Evolutionary conservation across 2,888 invertebrate genomes (phyloP), one percentile per base, ranked within the genome.

Genomic region (Rhagonycha lutea): DNA sequence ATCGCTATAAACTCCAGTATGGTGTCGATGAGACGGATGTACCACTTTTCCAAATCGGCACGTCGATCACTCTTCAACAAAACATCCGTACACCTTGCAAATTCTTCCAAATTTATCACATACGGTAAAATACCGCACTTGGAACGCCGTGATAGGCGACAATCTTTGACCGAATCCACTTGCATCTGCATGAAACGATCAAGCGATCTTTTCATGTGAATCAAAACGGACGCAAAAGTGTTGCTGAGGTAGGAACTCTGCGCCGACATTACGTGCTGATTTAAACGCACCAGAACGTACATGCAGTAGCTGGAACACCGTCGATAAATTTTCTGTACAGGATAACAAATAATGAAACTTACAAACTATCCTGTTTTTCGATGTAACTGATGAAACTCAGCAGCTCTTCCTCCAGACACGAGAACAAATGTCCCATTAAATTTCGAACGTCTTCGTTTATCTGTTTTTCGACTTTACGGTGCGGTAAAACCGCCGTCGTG

Each of bases 31-130:
- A 97, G 89, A 86, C 94, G 90, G 32, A 92, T 90, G 87, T 96
- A 96, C 96, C 97, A 97, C 85, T 97, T 96, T 86, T 98, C 97
- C 81, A 98, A 91, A 88, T 98, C 98, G 1, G 95, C 94, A 82
- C 96, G 92, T 71, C 98, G 90, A 80, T 96, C 96, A 32, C 96
- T 95, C 84, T 93, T 94, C 87, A 99, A 96, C 79, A 98, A 95
- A 75, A 91, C 92, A 88, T 98, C 98, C 14, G 97, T 94, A 72
- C 94, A 95, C 81, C 91, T 91, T 12, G 96, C 94, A 89, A 99
- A 96, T 81, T 94, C 93, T 89, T 96, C 97, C 88, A 98, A 95
- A 88, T 96, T 96, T 76, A 93, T 92, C 32, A 98, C 94, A 88
- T 97, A 98, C 0, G 95, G 92, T 76, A 98, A 89, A 83, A 98